Conservation (phyloP, 1,140 invertebrate species). For the Diorhabda elongata region DNA sequence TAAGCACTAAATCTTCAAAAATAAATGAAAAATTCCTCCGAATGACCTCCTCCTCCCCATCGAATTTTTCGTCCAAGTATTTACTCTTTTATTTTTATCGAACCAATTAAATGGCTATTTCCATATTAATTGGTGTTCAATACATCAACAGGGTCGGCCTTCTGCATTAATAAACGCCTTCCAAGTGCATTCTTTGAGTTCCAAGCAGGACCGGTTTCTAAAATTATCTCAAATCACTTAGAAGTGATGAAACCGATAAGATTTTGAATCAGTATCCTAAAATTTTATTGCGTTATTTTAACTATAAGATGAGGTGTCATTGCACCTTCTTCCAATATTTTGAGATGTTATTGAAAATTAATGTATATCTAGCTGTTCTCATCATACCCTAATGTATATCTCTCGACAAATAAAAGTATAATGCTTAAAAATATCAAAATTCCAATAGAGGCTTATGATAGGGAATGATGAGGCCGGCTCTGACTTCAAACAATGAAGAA, state of each 20-base stretch:
- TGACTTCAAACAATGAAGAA: neutral
- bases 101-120: conserved; percentile 1
- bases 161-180: neutral
- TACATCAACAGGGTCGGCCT: neutral
- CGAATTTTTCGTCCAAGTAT: neutral
- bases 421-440: too few relatives aligned
- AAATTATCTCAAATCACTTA: neutral
- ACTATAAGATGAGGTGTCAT: too few relatives aligned
- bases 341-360: too few relatives aligned
- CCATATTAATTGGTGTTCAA: neutral
- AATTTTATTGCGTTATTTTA: too few relatives aligned
- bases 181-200: neutral
- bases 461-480: neutral
- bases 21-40: neutral
- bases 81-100: conserved; percentile 1
- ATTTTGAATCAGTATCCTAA: too few relatives aligned
- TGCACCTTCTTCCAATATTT: too few relatives aligned
- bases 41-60: neutral
- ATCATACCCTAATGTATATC: too few relatives aligned
- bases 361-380: too few relatives aligned
- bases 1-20: neutral
- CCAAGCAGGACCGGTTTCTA: neutral
- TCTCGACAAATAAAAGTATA: too few relatives aligned
- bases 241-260: too few relatives aligned
- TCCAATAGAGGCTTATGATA: too few relatives aligned